Evolutionary conservation across 2,797 vertebrate species (phyloP).

Genomic region (Orientallactaga sibirica): DNA sequence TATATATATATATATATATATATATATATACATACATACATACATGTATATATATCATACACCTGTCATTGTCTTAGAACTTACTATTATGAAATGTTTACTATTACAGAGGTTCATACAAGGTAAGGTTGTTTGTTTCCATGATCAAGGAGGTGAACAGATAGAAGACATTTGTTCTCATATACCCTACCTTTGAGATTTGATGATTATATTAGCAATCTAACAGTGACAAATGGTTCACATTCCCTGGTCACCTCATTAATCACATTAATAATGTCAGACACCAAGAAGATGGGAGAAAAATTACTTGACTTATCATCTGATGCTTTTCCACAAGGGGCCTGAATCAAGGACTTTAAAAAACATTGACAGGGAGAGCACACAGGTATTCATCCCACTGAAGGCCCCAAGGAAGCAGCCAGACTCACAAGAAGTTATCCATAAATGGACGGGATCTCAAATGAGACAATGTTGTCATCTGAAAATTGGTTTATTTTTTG

Average conservation of each 20-base stretch:
- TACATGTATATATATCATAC: too few species aligned
- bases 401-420: conserved; percentile 19
- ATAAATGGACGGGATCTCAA: neutral
- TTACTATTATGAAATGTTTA: conserved; percentile 1
- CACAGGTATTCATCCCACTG: conserved; percentile 51
- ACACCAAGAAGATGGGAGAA: conserved; percentile 31
- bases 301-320: conserved; percentile 50
- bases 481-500: neutral
- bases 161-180: neutral
- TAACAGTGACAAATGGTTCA: conserved; percentile 50
- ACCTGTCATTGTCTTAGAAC: neutral
- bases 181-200: neutral
- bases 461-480: neutral
- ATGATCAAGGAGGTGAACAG: conserved; percentile 17
- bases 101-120: neutral
- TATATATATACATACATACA: too few species aligned
- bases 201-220: conserved; percentile 44
- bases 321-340: conserved; percentile 34
- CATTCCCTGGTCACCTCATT: conserved; percentile 58
- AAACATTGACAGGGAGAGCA: neutral
- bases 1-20: too few species aligned
- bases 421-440: conserved; percentile 3
- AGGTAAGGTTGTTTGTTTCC: neutral
- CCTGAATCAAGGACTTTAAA: conserved; percentile 23
- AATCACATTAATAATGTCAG: conserved; percentile 71